phyloP scores from a whole-genome alignment of 1,140 invertebrate species.

The Gryon sp. region DNA sequence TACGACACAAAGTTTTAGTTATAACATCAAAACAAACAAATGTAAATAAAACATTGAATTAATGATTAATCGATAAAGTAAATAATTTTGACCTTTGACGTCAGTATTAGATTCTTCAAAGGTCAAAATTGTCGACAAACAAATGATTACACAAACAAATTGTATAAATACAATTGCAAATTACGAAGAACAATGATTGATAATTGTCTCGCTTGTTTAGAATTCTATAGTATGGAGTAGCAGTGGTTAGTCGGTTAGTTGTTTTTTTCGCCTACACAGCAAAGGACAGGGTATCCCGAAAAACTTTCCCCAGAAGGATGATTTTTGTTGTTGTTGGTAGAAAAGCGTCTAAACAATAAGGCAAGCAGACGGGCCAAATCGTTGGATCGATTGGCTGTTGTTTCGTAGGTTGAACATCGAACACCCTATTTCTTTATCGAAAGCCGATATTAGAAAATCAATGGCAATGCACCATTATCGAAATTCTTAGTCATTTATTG shows the following conservation, averaged over 20 bases:
- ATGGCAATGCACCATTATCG: conserved; percentile 36
- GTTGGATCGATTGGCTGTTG: conserved; percentile 43
- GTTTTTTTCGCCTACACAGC: too few relatives aligned
- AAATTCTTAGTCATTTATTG: conserved; percentile 50
- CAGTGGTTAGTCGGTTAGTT: conserved; percentile 35
- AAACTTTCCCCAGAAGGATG: conserved; percentile 30
- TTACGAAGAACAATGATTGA: neutral
- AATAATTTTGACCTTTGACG: too few relatives aligned
- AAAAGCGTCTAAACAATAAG: conserved; percentile 51
- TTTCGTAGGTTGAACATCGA: conserved; percentile 33
- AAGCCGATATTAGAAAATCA: conserved; percentile 44
- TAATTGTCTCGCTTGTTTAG: conserved; percentile 10
- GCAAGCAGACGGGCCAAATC: conserved; percentile 40
- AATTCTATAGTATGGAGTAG: conserved; percentile 2
- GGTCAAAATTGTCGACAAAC: too few relatives aligned
- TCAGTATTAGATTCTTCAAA: too few relatives aligned
- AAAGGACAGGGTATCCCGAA: conserved; percentile 15
- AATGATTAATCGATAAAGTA: too few relatives aligned
- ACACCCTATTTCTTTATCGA: conserved; percentile 24
- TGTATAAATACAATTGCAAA: conserved; percentile 1
- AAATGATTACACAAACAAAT: too few relatives aligned
- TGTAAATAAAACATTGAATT: too few relatives aligned
- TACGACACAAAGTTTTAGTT: too few relatives aligned
- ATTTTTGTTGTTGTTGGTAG: too few relatives aligned
- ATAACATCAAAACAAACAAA: too few relatives aligned